Percentiles rank a stretch among this genome's conserved stretches.
Evolutionary conservation across 2,888 invertebrate genomes (phyloP).

Genomic region (Drosophila multiciliata): DNA sequence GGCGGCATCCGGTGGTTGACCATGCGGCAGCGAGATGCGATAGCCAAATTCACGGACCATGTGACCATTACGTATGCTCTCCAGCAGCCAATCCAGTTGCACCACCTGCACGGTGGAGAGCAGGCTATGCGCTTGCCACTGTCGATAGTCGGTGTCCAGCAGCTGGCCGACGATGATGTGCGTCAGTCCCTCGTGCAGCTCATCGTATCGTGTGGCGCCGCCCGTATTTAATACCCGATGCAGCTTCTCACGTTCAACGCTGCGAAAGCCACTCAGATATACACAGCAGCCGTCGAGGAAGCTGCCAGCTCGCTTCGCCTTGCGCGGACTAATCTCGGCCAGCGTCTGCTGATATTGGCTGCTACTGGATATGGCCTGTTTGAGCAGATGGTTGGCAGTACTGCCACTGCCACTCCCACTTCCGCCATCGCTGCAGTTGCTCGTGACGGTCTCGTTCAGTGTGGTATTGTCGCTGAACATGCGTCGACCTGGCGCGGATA

Average conservation of each 20-base stretch:
- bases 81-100: slow-evolving; percentile 90
- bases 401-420: slow-evolving; percentile 8
- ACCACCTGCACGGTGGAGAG: slow-evolving; percentile 86
- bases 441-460: slow-evolving; percentile 65
- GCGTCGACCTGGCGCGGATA: slow-evolving; percentile 47
- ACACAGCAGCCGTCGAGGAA: slow-evolving; percentile 96
- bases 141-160: slow-evolving; percentile 85
- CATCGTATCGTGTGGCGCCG: slow-evolving; percentile 93
- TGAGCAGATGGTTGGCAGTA: slow-evolving; percentile 55
- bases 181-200: slow-evolving; percentile 90
- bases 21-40: slow-evolving; percentile 78
- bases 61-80: slow-evolving; percentile 88
- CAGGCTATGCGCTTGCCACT: slow-evolving; percentile 76
- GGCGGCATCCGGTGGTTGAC: slow-evolving; percentile 84
- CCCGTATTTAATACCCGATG: slow-evolving; percentile 90
- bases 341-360: slow-evolving; percentile 57
- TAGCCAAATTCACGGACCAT: slow-evolving; percentile 86
- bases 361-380: slow-evolving; percentile 48
- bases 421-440: slow-evolving; percentile 24
- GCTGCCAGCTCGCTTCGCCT: slow-evolving; percentile 90
- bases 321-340: slow-evolving; percentile 87
- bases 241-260: slow-evolving; percentile 88
- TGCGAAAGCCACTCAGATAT: slow-evolving; percentile 89
- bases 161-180: slow-evolving; percentile 91
- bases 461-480: slow-evolving; percentile 71